phyloP scores from a whole-genome alignment of 2,797 vertebrate species.

The Pangasius mekongensis region DNA sequence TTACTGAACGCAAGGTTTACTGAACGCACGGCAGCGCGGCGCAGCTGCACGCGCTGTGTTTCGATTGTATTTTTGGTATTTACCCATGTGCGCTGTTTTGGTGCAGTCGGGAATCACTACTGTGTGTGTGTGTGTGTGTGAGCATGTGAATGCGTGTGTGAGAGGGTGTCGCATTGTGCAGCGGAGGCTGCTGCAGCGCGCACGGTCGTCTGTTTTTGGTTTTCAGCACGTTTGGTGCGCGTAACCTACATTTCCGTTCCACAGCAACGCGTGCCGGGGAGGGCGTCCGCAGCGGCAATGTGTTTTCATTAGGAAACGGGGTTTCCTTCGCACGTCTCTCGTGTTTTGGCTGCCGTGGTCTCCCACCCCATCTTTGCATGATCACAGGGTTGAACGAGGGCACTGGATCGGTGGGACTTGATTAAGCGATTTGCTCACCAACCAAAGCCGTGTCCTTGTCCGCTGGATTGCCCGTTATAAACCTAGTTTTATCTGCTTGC shows the following conservation, averaged over 20 bases:
- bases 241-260: constrained; percentile 78
- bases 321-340: constrained; percentile 64
- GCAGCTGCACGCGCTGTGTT: not conserved
- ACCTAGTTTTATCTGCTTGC: constrained; percentile 8
- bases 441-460: constrained; percentile 27
- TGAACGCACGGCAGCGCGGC: not conserved
- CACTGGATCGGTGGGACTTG: constrained; percentile 36
- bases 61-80: not conserved
- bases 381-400: constrained; percentile 50
- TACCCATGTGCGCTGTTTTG: constrained; percentile 21
- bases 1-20: not conserved
- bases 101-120: constrained; percentile 45
- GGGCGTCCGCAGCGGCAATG: constrained; percentile 64
- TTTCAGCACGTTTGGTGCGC: constrained; percentile 72
- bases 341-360: constrained; percentile 70
- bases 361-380: constrained; percentile 39
- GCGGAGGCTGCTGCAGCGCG: constrained; percentile 67
- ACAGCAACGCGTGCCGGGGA: constrained; percentile 65
- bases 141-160: not conserved
- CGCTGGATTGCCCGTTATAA: not conserved
- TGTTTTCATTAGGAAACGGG: constrained; percentile 62
- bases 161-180: constrained; percentile 61
- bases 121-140: not conserved
- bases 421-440: constrained; percentile 21
- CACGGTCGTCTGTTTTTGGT: constrained; percentile 73